Conservation (phyloP, 1,140 invertebrate species). For the Drosophila sturtevanti region DNA sequence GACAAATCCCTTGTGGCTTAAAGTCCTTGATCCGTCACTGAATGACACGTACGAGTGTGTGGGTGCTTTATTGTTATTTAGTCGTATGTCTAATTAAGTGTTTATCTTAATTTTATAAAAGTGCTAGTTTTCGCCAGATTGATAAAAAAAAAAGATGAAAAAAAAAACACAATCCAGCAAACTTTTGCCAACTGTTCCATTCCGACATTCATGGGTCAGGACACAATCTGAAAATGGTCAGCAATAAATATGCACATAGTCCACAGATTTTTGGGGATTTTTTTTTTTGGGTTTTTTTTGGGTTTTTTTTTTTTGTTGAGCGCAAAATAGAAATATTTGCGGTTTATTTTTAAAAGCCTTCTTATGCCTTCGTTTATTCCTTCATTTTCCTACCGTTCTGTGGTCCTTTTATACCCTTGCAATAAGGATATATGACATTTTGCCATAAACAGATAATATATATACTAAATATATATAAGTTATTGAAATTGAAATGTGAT, state of each 20-base stretch:
- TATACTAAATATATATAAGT: too few relatives aligned
- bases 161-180: too few relatives aligned
- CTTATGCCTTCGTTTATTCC: not conserved
- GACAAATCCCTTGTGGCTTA: too few relatives aligned
- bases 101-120: constrained; percentile 69
- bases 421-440: not conserved
- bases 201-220: constrained; percentile 61
- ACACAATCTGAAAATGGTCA: constrained; percentile 34
- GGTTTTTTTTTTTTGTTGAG: not conserved
- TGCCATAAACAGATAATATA: too few relatives aligned
- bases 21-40: not conserved
- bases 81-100: constrained; percentile 55
- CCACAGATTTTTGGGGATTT: not conserved
- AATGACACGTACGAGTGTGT: not conserved
- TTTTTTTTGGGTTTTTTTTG: not conserved
- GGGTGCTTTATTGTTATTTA: not conserved
- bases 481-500: too few relatives aligned
- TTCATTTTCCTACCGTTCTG: not conserved
- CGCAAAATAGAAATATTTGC: constrained; percentile 2
- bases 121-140: constrained; percentile 45
- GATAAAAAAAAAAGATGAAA: too few relatives aligned
- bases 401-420: not conserved
- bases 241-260: constrained; percentile 29
- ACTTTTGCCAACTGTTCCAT: not conserved
- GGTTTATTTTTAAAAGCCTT: not conserved